Base-by-base conservation (phyloP, 1,140 invertebrate genomes). In the Tetranychus urticae region DNA sequence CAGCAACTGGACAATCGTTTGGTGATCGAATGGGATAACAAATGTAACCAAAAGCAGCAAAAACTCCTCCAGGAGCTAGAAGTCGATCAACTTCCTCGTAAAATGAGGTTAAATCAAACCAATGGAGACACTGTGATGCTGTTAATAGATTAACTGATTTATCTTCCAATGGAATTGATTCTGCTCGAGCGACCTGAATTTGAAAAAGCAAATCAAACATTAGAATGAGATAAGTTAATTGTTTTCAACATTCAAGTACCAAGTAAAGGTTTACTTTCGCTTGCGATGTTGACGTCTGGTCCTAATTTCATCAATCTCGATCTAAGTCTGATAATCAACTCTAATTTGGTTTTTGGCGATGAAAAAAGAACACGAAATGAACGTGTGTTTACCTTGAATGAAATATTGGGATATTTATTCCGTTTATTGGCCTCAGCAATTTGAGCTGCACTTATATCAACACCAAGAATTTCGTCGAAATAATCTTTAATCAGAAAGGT, bases 401-500 rank as follows among this genome's bases (percentile, higher is more conserved):
- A 52, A 52, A 52, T 8, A 48, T 46, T 50, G 35, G 57, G 45
- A 34, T 39, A 36, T 57, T 46, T 23, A 35, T n/a, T 33, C 39
- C 31, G 52, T 59, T 62, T 42, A 13, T 36, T 33, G 12, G 74
- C 74, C 64, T 72, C 66, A 14, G 65, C 54, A 31, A 76, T 68
- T 62, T 73, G 72, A 5, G 68, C 67, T 47, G 67, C 47, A 57
- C 70, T 73, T 6, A 69, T 65, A 64, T 76, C 75, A 54, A 72
- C 64, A 2, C 74, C 75, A 47, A 71, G 62, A 7, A 77, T 71
- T 54, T 67, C 65, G 12, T 65, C 56, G 63, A 77, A 77, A 65
- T 72, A 67, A 5, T 69, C 66, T 33, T 69, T 62, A 36, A 76
- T 63, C 2, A 69, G 62, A 34, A 66, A 42, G 5, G 74, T 77